Evolutionary conservation across 2,888 invertebrate genomes (phyloP).

Genomic region (Tortrix viridana): DNA sequence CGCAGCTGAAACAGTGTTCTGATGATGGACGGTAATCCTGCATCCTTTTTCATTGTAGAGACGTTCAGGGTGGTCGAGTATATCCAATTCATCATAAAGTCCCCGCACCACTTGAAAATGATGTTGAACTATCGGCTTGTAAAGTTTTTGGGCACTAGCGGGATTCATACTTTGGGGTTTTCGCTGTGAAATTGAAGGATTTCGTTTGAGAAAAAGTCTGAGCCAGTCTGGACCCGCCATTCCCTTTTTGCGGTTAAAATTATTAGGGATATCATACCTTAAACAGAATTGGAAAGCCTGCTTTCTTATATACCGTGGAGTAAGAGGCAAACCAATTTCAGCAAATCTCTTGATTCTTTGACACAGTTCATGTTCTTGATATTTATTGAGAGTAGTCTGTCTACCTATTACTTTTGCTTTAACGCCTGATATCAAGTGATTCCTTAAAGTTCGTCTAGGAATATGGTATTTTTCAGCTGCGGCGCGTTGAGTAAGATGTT

Average conservation of each 20-base stretch:
- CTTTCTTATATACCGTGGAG: conserved; percentile 44
- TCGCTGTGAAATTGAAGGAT: conserved; percentile 36
- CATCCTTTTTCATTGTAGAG: conserved; percentile 43
- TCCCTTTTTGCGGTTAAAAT: conserved; percentile 10
- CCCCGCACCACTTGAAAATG: conserved; percentile 41
- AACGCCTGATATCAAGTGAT: conserved; percentile 44
- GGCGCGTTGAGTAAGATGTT: conserved; percentile 44
- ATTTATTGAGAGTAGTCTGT: conserved; percentile 43
- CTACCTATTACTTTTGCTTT: conserved; percentile 42
- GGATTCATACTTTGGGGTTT: conserved; percentile 42
- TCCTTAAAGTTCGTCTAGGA: conserved; percentile 47
- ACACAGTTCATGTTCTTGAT: conserved; percentile 45
- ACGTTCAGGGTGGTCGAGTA: conserved; percentile 42
- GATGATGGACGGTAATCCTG: conserved; percentile 42
- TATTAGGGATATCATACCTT: conserved; percentile 19
- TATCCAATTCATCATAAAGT: conserved; percentile 43
- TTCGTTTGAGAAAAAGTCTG: conserved; percentile 25
- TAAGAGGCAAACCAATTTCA: conserved; percentile 46
- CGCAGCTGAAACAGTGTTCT: conserved; percentile 12
- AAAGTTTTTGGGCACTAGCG: conserved; percentile 43
- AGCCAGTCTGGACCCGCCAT: conserved; percentile 30
- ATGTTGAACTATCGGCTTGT: conserved; percentile 40
- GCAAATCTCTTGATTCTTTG: conserved; percentile 48
- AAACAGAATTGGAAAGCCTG: conserved; percentile 28
- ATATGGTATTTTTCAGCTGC: conserved; percentile 43